These are phyloP conservation scores for Gouania willdenowi DNA, from an alignment of 2,797 vertebrate species.

Conservation along the genomic window DNA sequence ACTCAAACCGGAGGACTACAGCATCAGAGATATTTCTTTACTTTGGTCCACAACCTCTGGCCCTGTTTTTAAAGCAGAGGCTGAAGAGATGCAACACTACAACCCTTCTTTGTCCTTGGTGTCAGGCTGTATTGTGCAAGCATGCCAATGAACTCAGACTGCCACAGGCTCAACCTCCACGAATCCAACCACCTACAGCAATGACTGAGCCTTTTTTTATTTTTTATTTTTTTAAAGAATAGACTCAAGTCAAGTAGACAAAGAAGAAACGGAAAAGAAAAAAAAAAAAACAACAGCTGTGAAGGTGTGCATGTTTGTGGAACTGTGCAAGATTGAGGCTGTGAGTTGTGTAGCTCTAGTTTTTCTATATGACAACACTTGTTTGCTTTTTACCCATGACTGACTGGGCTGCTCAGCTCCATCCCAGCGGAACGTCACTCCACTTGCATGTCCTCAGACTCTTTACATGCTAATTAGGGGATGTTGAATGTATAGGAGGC, in stretches of 20 bases:
- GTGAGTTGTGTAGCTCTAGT: background rate
- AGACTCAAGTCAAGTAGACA: conserved; percentile 2
- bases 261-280: conserved; percentile 1
- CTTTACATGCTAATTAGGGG: conserved; percentile 48
- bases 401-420: conserved; percentile 11
- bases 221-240: conserved; percentile 6
- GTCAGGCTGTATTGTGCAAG: conserved; percentile 17
- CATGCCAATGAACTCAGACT: conserved; percentile 22
- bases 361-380: conserved; percentile 13
- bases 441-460: conserved; percentile 50
- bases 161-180: conserved; percentile 13
- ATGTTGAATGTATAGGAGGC: conserved; percentile 55
- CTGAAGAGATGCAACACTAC: conserved; percentile 22
- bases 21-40: background rate
- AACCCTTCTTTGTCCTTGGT: conserved; percentile 2
- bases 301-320: background rate
- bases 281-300: background rate
- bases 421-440: conserved; percentile 1
- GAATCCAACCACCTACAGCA: conserved; percentile 12
- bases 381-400: conserved; percentile 28
- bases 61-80: conserved; percentile 23
- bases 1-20: conserved; percentile 1
- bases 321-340: background rate
- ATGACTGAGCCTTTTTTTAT: conserved; percentile 4
- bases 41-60: conserved; percentile 6